A percentile compares a stretch with the other conserved stretches of the same genome.
These are phyloP conservation scores for Littorina saxatilis DNA, from an alignment of 1,140 invertebrate genomes.

Conservation along the genomic window DNA sequence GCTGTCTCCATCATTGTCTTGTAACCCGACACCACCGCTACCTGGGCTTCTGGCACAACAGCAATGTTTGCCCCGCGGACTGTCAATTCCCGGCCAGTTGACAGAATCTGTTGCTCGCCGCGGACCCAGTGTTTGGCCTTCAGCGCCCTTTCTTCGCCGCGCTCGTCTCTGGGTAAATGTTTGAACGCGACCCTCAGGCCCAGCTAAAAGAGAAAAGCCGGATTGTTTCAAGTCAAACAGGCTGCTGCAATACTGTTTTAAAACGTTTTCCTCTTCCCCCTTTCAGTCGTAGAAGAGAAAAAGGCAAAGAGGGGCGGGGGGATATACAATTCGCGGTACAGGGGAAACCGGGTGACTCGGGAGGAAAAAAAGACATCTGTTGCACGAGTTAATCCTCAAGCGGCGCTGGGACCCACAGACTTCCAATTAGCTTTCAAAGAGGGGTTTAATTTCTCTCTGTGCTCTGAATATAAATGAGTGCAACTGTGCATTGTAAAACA, in stretches of 20 bases:
- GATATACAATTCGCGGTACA: too few relatives aligned
- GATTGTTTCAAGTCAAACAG: constrained; percentile 9
- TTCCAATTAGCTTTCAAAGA: constrained; percentile 3
- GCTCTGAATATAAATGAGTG: constrained; percentile 11
- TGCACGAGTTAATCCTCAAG: background rate
- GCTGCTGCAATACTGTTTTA: background rate
- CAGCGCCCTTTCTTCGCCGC: background rate
- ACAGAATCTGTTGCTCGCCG: constrained; percentile 1
- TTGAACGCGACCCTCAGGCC: background rate
- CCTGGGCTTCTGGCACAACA: background rate
- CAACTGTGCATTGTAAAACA: background rate
- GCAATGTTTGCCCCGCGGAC: background rate
- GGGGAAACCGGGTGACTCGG: too few relatives aligned
- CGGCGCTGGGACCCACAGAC: background rate
- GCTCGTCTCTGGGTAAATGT: background rate
- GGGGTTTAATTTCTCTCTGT: constrained; percentile 6
- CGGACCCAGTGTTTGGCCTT: background rate
- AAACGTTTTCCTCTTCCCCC: background rate
- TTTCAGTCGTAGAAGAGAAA: too few relatives aligned
- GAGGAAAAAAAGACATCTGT: background rate
- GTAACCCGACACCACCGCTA: background rate
- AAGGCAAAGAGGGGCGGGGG: background rate
- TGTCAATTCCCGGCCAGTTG: background rate
- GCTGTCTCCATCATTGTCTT: too few relatives aligned
- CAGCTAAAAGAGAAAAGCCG: background rate